A percentile compares a stretch with the other conserved stretches of the same genome.
Evolutionary conservation across 2,113 vertebrate species (phyloP).

Genomic region (cattle (Bos taurus)): DNA sequence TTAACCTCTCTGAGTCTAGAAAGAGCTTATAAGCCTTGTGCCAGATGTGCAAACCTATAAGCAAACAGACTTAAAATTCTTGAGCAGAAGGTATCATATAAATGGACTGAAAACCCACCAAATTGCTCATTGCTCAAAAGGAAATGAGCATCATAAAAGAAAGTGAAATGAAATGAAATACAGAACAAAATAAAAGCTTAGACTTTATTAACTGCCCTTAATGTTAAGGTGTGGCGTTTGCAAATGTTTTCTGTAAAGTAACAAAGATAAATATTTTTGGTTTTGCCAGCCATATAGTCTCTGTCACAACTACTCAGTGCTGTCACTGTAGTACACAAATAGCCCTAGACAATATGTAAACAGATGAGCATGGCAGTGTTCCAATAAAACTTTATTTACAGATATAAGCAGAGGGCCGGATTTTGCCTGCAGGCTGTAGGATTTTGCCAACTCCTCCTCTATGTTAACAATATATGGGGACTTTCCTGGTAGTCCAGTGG

Average conservation of each 20-base stretch:
- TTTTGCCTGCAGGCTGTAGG: background rate
- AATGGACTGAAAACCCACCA: background rate
- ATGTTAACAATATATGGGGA: background rate
- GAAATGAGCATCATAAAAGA: conserved; percentile 5
- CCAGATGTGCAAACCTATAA: conserved; percentile 30
- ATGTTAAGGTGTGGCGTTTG: background rate
- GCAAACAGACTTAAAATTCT: background rate
- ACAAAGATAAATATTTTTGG: background rate
- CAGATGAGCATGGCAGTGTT: background rate
- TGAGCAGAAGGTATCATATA: background rate
- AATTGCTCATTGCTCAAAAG: background rate
- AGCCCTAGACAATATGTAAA: background rate
- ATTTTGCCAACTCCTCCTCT: background rate
- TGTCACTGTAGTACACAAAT: background rate
- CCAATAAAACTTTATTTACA: conserved; percentile 20
- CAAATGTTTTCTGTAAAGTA: background rate
- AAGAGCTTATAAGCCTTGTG: background rate
- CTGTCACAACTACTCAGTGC: background rate
- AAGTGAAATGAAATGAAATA: background rate
- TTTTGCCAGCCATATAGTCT: background rate
- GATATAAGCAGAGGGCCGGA: background rate
- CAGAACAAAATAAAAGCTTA: background rate
- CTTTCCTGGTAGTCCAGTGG: background rate
- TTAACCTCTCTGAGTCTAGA: background rate
- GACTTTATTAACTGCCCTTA: background rate